Evolutionary conservation across 1,140 invertebrate genomes (phyloP), one percentile per base, ranked within the genome.

Genomic region (Drosophila subobscura): DNA sequence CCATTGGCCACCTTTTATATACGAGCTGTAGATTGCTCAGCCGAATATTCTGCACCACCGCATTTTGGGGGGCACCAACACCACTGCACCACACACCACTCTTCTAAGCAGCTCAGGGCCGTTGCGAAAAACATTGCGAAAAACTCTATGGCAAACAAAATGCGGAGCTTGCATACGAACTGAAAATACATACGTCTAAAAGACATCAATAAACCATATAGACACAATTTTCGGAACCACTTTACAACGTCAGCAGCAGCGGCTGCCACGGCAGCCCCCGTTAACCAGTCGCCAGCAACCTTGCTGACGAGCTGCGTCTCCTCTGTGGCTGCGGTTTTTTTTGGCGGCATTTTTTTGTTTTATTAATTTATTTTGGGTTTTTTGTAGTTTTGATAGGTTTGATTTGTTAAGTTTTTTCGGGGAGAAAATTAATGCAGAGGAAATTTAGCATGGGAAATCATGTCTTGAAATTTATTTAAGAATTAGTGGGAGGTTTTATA

Each of bases 201-300:
- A 51, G 10, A 68, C 58, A 73, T 56, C 37, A 55, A 66, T 57
- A 72, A 58, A 63, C 47, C 63, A 78, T 71, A 74, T 70, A 53
- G 58, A 70, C 71, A 77, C 75, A 58, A 67, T 80, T 80, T 79
- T 77, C 60, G 81, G 64, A 71, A 64, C 59, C 49, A 51, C 79
- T 73, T 78, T 63, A 73, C 70, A 53, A 49, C 70, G 72, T 57
- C 57, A 63, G 59, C 53, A 56, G 16, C 27, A 22, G 47, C 52
- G 46, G 20, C 27, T 22, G 16, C 42, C 8, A 41, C 47, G 51
- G 58, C 65, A 49, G 59, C 44, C 72, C 41, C 57, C 42, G 76
- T 58, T 85, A 85, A 85, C 81, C 81, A 86, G 81, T 85, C 81
- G 81, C 33, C 33, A 37, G 81, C 81, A 85, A 85, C 81, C 81